These are phyloP conservation scores for Takifugu bimaculatus DNA, from an alignment of 2,113 vertebrate species.

Conservation along the genomic window DNA sequence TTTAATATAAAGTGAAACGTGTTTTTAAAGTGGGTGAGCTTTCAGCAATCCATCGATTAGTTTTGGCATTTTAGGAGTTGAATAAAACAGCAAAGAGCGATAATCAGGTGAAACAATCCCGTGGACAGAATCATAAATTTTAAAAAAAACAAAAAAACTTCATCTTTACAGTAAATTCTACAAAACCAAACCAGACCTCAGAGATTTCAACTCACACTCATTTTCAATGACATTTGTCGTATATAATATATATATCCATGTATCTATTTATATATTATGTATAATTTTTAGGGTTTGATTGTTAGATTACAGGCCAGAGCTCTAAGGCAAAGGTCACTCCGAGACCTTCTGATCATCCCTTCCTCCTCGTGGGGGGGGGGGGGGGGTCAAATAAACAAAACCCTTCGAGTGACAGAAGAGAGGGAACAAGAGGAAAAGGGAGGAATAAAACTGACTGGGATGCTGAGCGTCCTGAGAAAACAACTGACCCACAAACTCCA, in stretches of 20 bases:
- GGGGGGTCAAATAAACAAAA: no score
- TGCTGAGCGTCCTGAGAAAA: conserved; percentile 50
- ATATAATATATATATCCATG: conserved; percentile 71
- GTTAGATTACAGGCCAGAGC: conserved; percentile 65
- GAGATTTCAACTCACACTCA: conserved; percentile 36
- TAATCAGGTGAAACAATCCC: conserved; percentile 54
- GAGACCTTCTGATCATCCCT: conserved; percentile 21
- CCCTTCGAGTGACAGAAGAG: conserved; percentile 1
- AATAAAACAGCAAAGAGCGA: conserved; percentile 43
- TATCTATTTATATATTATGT: conserved; percentile 71
- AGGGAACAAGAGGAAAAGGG: conserved; percentile 16
- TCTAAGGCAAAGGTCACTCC: conserved; percentile 61
- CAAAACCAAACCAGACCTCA: conserved; percentile 66
- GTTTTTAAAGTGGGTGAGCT: conserved; percentile 52
- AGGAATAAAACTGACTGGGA: conserved; percentile 14
- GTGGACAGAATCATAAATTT: conserved; percentile 60
- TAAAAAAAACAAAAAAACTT: conserved; percentile 31
- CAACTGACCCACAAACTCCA: conserved; percentile 24
- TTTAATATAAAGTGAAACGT: conserved; percentile 66
- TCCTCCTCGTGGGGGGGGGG: no score
- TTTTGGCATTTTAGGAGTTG: conserved; percentile 59
- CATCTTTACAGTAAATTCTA: conserved; percentile 72
- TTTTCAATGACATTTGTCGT: conserved; percentile 34
- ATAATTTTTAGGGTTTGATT: conserved; percentile 61
- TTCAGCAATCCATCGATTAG: conserved; percentile 59